These are phyloP conservation scores for Loriculus beryllinus DNA, from an alignment of 2,797 vertebrate genomes.

Conservation along the genomic window DNA sequence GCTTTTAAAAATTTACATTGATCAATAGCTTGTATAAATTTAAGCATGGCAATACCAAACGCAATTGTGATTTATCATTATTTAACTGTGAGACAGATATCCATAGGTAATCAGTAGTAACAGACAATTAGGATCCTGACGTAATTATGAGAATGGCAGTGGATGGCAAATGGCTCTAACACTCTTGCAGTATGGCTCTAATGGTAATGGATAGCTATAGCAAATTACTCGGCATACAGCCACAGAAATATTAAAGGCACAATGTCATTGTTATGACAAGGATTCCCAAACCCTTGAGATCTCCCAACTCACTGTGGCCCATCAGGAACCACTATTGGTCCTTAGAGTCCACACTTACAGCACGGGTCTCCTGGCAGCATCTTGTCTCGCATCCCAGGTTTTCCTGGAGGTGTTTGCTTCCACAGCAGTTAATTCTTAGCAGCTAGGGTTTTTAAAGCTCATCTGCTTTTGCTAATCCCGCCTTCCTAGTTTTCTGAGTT, in stretches of 20 bases:
- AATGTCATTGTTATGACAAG: background rate
- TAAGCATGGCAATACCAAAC: background rate
- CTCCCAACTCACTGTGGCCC: background rate
- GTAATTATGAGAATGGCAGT: background rate
- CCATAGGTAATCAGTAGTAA: constrained; percentile 11
- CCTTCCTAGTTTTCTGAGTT: background rate
- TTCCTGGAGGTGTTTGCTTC: background rate
- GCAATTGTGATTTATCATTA: background rate
- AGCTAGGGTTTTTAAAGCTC: background rate
- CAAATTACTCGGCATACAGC: background rate
- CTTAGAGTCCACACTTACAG: accelerated
- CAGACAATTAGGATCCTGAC: background rate
- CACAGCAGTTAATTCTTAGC: background rate
- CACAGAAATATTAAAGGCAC: background rate
- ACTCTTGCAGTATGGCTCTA: background rate
- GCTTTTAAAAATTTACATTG: background rate
- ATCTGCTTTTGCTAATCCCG: background rate
- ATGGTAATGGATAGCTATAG: background rate
- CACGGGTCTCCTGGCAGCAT: accelerated
- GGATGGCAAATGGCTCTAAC: background rate
- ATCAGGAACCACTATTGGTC: background rate
- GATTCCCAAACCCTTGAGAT: background rate
- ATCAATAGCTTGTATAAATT: background rate
- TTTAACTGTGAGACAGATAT: background rate
- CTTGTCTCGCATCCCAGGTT: too few relatives aligned